Percentiles rank a stretch among this genome's conserved stretches.
Evolutionary conservation across 1,140 invertebrate species (phyloP).

Genomic region (Pteromalus puparum): DNA sequence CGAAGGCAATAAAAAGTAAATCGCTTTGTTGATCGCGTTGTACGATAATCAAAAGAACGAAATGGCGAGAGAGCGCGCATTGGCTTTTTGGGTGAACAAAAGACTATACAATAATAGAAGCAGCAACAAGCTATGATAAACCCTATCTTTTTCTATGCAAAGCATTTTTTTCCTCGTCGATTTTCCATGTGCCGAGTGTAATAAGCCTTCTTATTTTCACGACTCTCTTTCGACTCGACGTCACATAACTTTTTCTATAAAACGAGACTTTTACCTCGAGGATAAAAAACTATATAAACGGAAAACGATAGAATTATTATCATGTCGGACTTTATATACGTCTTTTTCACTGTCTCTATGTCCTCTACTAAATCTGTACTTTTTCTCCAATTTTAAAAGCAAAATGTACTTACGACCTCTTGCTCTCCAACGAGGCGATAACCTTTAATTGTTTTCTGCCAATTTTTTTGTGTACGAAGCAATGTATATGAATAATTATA

Average conservation of each 20-base stretch:
- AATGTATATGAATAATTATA: not conserved
- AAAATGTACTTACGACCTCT: slow-evolving; percentile 50
- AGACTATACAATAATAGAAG: slow-evolving; percentile 11
- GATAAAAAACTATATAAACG: not conserved
- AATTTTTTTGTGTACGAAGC: slow-evolving; percentile 31
- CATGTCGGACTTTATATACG: not conserved
- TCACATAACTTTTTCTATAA: not conserved
- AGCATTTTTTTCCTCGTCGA: slow-evolving; percentile 4
- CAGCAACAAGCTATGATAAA: slow-evolving; percentile 1
- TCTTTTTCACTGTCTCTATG: slow-evolving; percentile 2
- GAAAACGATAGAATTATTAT: not conserved
- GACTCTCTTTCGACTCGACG: slow-evolving; percentile 13
- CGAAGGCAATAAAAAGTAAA: slow-evolving; percentile 10
- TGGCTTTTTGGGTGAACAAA: slow-evolving; percentile 4
- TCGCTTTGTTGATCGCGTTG: slow-evolving; percentile 18
- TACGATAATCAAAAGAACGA: slow-evolving; percentile 20
- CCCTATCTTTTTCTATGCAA: slow-evolving; percentile 6
- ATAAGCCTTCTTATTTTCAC: not conserved
- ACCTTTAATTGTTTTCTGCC: slow-evolving; percentile 38
- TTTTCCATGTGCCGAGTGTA: slow-evolving; percentile 19
- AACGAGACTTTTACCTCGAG: not conserved
- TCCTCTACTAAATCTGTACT: not conserved
- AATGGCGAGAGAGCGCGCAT: not conserved
- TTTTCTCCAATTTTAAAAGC: slow-evolving; percentile 21
- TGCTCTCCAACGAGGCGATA: not conserved